Evolutionary conservation across 2,888 invertebrate genomes (phyloP).

Genomic region (Lumbricus terrestris): DNA sequence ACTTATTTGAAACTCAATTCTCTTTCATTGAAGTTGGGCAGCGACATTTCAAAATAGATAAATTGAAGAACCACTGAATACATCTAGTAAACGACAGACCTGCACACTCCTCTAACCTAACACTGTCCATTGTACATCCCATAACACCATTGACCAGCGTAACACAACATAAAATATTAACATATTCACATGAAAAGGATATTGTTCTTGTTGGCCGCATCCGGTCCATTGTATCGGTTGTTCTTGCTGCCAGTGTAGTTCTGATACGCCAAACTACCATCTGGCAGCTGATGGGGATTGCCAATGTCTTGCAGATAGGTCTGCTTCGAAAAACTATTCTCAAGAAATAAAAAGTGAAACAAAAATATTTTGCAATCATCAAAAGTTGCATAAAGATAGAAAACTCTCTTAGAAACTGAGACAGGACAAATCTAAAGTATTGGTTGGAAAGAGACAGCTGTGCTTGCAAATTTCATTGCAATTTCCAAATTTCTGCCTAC

Average conservation of each 20-base stretch:
- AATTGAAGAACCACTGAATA: background rate
- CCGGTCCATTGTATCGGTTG: conserved; percentile 92
- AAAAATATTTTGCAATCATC: background rate
- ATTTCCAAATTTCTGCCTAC: too few species aligned
- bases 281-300: conserved; percentile 67
- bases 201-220: conserved; percentile 94
- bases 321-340: conserved; percentile 52
- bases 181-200: conserved; percentile 63
- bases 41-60: background rate
- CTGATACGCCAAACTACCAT: conserved; percentile 94
- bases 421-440: too few species aligned
- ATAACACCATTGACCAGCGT: too few species aligned
- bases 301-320: conserved; percentile 70
- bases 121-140: too few species aligned
- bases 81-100: background rate
- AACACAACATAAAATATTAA: background rate
- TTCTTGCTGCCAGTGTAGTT: conserved; percentile 94
- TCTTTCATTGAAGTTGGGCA: background rate
- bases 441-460: too few species aligned
- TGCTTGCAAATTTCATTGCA: too few species aligned
- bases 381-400: background rate
- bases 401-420: background rate
- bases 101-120: too few species aligned
- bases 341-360: background rate
- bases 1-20: background rate